Evolutionary conservation across 2,888 invertebrate species (phyloP), one percentile per base, ranked within the genome.

Genomic region (Nymphalis urticae): DNA sequence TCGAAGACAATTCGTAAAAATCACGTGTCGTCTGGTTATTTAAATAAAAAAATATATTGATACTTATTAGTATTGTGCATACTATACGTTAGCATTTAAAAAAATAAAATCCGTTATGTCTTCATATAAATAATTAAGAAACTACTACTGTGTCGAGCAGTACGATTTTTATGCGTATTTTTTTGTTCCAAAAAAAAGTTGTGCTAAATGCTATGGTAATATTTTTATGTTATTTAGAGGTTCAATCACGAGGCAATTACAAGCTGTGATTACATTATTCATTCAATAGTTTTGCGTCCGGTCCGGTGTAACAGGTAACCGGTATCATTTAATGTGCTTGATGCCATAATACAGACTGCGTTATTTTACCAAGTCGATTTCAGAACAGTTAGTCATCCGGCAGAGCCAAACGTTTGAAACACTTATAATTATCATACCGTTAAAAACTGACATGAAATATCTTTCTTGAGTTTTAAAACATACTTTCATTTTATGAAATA

Each of bases 361-460:
- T 72, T 69, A 72, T 59, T 63, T 66, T 63, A 69, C 32, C 51
- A n/a, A 58, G 36, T 60, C 36, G 64, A 72, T 64, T 66, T 61
- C 62, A 66, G 69, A 21, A 27, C 69, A 66, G 71, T 72, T 72
- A 72, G 66, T 69, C 70, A 69, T 67, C 66, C 64, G 56, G 62
- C 68, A 59, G 70, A 61, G 63, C 54, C 54, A 32, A 66, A 70
- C 68, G 66, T 66, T 56, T 53, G 17, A 68, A 64, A 32, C 32
- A 48, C 19, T 53, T 60, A 56, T 36, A 54, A 62, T 62, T 54
- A 51, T 19, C 42, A 48, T 58, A 21, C 36, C 32, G 58, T 59
- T 59, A 24, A 53, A 6, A 53, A 24, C 53, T 53, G 27, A 24
- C 24, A 8, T 21, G 5, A 24, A 19, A 24, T 10, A 19, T 53